phyloP scores from a whole-genome alignment of 2,113 vertebrate genomes.

The Polypterus bichir region DNA sequence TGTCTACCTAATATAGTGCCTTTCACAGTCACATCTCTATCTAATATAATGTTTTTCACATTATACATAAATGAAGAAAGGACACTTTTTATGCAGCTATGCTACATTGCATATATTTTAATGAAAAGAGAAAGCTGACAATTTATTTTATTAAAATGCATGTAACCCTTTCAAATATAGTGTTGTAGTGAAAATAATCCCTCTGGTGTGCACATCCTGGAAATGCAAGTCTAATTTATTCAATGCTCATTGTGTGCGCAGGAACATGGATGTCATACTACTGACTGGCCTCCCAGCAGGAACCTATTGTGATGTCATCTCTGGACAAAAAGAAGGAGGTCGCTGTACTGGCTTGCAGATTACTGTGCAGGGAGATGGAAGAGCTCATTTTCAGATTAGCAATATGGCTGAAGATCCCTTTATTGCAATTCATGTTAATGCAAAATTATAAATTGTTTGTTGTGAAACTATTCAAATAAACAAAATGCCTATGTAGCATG shows the following conservation, averaged over 20 bases:
- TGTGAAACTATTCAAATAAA: constrained; percentile 26
- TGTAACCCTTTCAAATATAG: too few relatives aligned
- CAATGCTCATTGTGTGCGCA: constrained; percentile 26
- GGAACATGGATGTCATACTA: constrained; percentile 52
- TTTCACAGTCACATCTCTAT: too few relatives aligned
- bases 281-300: constrained; percentile 73
- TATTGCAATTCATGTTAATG: constrained; percentile 62
- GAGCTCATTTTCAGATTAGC: constrained; percentile 62
- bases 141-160: too few relatives aligned
- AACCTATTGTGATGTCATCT: constrained; percentile 84
- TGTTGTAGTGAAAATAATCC: too few relatives aligned
- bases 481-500: too few relatives aligned
- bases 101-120: too few relatives aligned
- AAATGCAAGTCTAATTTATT: not conserved
- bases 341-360: constrained; percentile 66
- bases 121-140: too few relatives aligned
- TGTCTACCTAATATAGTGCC: too few relatives aligned
- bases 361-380: constrained; percentile 50
- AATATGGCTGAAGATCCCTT: constrained; percentile 69
- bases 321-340: constrained; percentile 60
- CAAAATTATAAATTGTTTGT: constrained; percentile 39
- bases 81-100: too few relatives aligned
- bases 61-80: too few relatives aligned
- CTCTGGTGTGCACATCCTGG: not conserved
- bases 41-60: too few relatives aligned